phyloP scores from a whole-genome alignment of 92 coral and sea anemone genomes.

The Porites lobata region DNA sequence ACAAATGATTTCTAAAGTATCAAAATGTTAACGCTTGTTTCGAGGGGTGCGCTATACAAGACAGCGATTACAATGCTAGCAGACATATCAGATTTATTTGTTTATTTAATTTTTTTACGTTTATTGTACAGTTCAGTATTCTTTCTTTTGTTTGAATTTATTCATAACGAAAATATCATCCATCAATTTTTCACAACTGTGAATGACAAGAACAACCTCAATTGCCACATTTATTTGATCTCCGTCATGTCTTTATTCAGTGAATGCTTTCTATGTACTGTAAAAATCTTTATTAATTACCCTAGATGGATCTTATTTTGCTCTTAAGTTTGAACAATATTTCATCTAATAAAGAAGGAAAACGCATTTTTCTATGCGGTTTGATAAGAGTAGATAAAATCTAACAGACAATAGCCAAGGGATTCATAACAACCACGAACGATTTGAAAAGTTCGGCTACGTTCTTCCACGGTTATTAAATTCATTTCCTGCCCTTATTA shows the following conservation, averaged over 20 bases:
- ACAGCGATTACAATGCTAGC: too few relatives aligned
- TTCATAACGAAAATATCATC: conserved; percentile 15
- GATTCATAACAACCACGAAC: conserved; percentile 15
- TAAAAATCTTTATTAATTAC: background rate
- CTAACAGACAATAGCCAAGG: conserved; percentile 8
- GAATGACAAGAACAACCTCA: background rate
- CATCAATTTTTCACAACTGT: background rate
- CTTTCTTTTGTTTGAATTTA: conserved; percentile 4
- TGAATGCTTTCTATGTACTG: background rate
- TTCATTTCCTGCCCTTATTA: conserved; percentile 17
- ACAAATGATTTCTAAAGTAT: background rate
- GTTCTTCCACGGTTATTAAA: conserved; percentile 9
- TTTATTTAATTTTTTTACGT: background rate
- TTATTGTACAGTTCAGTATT: background rate
- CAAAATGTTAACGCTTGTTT: too few relatives aligned
- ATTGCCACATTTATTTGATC: background rate
- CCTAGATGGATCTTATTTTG: background rate
- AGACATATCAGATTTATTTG: too few relatives aligned
- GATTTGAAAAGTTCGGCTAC: background rate
- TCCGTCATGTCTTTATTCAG: background rate
- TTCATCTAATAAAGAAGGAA: background rate
- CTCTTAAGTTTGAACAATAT: background rate
- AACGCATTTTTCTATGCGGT: background rate
- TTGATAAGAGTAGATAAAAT: conserved; percentile 26
- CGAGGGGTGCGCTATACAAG: too few relatives aligned